These are phyloP conservation scores for Corydoras sp. DNA, from an alignment of 2,113 vertebrate genomes.

Conservation along the genomic window DNA sequence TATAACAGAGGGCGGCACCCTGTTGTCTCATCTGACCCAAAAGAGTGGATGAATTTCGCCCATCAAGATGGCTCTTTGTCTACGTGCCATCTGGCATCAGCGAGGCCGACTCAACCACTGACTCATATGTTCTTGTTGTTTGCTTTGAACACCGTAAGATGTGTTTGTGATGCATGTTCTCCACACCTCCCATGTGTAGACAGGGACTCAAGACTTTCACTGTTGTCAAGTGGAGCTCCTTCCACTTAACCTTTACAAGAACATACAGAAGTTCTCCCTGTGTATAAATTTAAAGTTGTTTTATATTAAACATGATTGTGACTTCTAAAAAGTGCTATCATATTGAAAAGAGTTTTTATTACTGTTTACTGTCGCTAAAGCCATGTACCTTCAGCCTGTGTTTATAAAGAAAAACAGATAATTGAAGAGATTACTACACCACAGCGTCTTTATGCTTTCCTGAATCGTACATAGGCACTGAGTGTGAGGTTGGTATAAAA, in stretches of 20 bases:
- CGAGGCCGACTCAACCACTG: slow-evolving; percentile 52
- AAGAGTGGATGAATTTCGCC: slow-evolving; percentile 67
- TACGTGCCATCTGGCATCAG: slow-evolving; percentile 58
- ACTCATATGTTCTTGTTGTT: slow-evolving; percentile 43
- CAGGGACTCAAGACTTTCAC: slow-evolving; percentile 48
- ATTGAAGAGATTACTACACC: slow-evolving; percentile 4
- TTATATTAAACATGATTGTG: slow-evolving; percentile 77
- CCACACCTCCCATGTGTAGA: slow-evolving; percentile 62
- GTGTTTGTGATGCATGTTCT: slow-evolving; percentile 70
- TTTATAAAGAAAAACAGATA: slow-evolving; percentile 17
- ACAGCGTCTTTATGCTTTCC: neutral
- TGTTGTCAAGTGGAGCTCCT: slow-evolving; percentile 45
- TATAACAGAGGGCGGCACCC: slow-evolving; percentile 56
- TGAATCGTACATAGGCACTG: neutral
- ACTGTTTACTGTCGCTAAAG: slow-evolving; percentile 4
- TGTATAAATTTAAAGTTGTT: slow-evolving; percentile 65
- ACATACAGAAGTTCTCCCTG: slow-evolving; percentile 48
- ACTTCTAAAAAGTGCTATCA: slow-evolving; percentile 59
- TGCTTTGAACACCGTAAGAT: slow-evolving; percentile 45
- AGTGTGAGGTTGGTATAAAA: slow-evolving; percentile 22
- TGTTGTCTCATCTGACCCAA: slow-evolving; percentile 57
- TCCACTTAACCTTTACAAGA: slow-evolving; percentile 48
- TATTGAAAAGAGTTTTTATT: slow-evolving; percentile 38
- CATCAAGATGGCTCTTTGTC: slow-evolving; percentile 63
- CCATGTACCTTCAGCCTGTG: slow-evolving; percentile 18